These are phyloP conservation scores for Chromoteleia sp. DNA, from an alignment of 2,888 invertebrate genomes.

Conservation along the genomic window DNA sequence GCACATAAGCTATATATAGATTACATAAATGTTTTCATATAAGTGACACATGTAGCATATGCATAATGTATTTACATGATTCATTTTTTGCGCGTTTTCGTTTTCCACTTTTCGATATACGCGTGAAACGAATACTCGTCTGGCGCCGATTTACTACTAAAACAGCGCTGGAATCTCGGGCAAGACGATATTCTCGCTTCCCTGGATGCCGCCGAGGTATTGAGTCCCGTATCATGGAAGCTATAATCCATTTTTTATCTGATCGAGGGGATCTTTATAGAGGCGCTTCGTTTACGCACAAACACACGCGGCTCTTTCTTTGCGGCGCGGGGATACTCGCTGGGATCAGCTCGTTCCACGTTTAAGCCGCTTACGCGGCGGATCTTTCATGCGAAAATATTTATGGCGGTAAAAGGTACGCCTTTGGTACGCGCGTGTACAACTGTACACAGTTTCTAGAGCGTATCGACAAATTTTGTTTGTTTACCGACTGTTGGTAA, in stretches of 20 bases:
- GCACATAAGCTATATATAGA: too few relatives aligned
- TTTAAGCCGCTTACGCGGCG: conserved; percentile 57
- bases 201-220: conserved; percentile 78
- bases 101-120: neutral
- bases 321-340: conserved; percentile 42
- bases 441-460: conserved; percentile 2
- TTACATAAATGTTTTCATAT: too few relatives aligned
- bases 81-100: too few relatives aligned
- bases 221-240: conserved; percentile 84
- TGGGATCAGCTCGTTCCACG: conserved; percentile 45
- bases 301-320: conserved; percentile 56
- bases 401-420: conserved; percentile 39
- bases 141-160: conserved; percentile 56
- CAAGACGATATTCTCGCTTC: conserved; percentile 53
- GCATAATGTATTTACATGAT: too few relatives aligned
- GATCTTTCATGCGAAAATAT: conserved; percentile 58
- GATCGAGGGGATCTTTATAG: conserved; percentile 85
- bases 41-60: too few relatives aligned
- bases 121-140: conserved; percentile 44
- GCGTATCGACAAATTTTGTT: neutral
- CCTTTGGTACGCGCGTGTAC: conserved; percentile 15
- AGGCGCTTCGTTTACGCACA: conserved; percentile 73
- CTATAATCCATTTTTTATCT: conserved; percentile 85
- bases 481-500: conserved; percentile 28
- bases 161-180: conserved; percentile 58